A percentile compares a stretch with the other conserved stretches of the same genome.
phyloP scores from a whole-genome alignment of 2,797 vertebrate genomes.

The Hypotaenidia philippensis region DNA sequence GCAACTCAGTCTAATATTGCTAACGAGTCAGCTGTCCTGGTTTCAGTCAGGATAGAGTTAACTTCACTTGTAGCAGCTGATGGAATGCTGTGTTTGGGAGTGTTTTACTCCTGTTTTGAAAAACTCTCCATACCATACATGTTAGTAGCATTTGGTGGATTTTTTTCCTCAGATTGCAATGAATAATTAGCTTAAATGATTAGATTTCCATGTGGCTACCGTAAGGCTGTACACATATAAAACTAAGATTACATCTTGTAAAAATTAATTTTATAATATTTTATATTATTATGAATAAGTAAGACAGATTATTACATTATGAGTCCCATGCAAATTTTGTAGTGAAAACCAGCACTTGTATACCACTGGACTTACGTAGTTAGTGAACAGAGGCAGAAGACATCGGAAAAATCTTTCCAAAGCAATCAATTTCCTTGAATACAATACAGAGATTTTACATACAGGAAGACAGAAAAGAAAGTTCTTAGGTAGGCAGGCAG shows the following conservation, averaged over 20 bases:
- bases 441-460: neutral
- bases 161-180: neutral
- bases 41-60: no score
- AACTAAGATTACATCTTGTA: neutral
- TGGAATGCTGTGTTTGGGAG: no score
- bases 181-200: neutral
- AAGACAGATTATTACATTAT: neutral
- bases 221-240: neutral
- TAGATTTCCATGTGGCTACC: neutral
- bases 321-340: neutral
- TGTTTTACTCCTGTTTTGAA: neutral
- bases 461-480: neutral
- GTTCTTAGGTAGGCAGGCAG: neutral
- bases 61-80: no score
- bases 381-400: neutral
- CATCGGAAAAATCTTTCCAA: neutral
- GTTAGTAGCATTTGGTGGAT: neutral
- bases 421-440: neutral
- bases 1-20: neutral
- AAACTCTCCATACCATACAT: neutral
- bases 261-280: neutral
- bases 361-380: neutral
- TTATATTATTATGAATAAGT: neutral
- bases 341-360: neutral
- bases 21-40: neutral